These are phyloP conservation scores for Malurus leucopterus DNA, from an alignment of 2,797 vertebrate species.

Conservation along the genomic window DNA sequence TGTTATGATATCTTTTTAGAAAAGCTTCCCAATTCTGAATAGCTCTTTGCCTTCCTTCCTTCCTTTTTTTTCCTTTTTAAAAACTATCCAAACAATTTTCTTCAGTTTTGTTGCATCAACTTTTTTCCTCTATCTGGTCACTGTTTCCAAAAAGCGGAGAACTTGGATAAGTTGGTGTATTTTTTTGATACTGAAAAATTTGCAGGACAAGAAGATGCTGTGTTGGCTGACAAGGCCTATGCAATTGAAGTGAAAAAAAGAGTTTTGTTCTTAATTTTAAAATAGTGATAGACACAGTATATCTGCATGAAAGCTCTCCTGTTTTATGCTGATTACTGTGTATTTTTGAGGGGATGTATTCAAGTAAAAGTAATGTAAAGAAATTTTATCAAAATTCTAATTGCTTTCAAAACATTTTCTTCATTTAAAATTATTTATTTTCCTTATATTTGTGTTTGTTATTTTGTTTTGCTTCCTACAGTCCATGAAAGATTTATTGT, in stretches of 20 bases:
- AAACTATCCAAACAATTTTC: not conserved
- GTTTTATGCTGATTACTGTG: not conserved
- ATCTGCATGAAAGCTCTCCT: not conserved
- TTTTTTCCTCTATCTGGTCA: not conserved
- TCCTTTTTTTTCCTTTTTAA: not conserved
- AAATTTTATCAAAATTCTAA: not conserved
- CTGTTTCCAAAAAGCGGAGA: not conserved
- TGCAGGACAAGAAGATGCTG: fast-evolving
- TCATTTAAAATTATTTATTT: not conserved
- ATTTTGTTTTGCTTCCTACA: not conserved
- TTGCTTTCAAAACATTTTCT: not conserved
- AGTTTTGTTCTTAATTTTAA: not conserved
- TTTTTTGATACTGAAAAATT: not conserved
- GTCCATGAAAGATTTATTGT: not conserved
- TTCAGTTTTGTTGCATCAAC: not conserved
- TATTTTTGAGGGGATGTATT: not conserved
- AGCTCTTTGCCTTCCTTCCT: not conserved
- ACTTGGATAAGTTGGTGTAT: fast-evolving
- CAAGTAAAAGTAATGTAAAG: not conserved
- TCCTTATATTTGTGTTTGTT: not conserved
- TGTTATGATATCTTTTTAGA: not conserved
- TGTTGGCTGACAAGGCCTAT: not conserved
- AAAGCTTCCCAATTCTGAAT: not conserved
- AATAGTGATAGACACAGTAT: not conserved
- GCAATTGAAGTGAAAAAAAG: not conserved